Percentiles rank a stretch among this genome's conserved stretches.
Evolutionary conservation across 2,888 invertebrate species (phyloP).

Genomic region (Caenorhabditis virilis): DNA sequence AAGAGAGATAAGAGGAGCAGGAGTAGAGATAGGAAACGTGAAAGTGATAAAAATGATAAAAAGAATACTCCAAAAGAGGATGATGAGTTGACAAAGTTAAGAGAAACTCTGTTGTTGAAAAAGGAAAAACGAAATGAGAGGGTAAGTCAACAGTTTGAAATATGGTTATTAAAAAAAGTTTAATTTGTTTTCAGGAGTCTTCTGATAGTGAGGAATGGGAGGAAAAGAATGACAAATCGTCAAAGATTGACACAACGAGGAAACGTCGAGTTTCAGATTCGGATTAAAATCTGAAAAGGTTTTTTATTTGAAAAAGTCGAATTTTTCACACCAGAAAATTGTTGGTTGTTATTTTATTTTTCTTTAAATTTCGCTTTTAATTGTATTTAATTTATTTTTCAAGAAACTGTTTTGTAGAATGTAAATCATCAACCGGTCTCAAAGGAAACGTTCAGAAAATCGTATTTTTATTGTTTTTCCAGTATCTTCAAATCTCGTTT

Average conservation of each 20-base stretch:
- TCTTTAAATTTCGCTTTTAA: neutral
- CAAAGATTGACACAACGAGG: neutral
- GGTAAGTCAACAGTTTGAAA: neutral
- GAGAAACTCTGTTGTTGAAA: neutral
- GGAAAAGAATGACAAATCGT: slow-evolving; percentile 1
- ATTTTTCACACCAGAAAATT: neutral
- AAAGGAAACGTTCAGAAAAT: neutral
- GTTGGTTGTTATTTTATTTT: neutral
- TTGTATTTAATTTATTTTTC: neutral
- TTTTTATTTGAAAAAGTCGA: no score
- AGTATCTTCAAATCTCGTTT: neutral
- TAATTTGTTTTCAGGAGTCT: slow-evolving; percentile 18
- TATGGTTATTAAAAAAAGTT: neutral
- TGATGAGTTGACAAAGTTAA: neutral
- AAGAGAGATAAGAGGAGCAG: slow-evolving; percentile 26
- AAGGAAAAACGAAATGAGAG: neutral
- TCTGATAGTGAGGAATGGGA: slow-evolving; percentile 37
- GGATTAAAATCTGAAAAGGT: no score
- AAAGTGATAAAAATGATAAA: slow-evolving; percentile 2
- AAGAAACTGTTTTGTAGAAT: neutral
- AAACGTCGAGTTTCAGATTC: neutral
- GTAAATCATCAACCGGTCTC: neutral
- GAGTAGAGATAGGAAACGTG: slow-evolving; percentile 19
- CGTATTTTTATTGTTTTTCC: neutral
- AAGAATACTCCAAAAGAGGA: neutral